These are phyloP conservation scores for Scalopus aquaticus DNA, from an alignment of 2,113 vertebrate genomes.

Conservation along the genomic window DNA sequence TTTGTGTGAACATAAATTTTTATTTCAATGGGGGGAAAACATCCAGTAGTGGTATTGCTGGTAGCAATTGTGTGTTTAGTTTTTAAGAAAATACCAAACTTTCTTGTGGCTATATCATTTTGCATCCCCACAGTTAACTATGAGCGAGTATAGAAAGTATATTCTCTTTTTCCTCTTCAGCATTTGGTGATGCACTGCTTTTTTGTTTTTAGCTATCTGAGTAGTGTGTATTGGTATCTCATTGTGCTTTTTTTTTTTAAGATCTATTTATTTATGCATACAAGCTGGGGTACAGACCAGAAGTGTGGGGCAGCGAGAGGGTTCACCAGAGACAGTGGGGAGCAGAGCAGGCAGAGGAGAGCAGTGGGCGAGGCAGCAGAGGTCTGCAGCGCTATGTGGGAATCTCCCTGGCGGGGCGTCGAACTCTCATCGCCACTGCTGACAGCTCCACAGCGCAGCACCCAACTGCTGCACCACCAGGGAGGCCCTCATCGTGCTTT, in stretches of 20 bases:
- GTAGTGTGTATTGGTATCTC: neutral
- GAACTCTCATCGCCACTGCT: no score
- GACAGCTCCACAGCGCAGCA: no score
- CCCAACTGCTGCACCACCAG: no score
- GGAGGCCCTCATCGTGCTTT: no score
- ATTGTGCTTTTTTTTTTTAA: neutral
- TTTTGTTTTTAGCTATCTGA: neutral
- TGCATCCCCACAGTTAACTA: neutral
- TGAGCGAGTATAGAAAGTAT: neutral
- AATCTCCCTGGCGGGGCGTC: no score
- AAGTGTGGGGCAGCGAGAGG: no score
- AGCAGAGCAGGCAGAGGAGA: no score
- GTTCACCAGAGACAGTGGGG: no score
- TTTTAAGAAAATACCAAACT: neutral
- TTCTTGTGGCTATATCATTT: neutral
- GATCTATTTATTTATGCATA: no score
- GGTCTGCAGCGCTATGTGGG: no score
- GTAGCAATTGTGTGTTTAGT: neutral
- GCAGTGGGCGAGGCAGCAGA: no score
- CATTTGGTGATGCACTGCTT: neutral
- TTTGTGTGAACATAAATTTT: neutral
- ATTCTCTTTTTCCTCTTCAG: neutral
- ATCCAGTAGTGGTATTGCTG: neutral
- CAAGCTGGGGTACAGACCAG: no score
- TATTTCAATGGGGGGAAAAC: neutral